These are phyloP conservation scores for Nysson spinosus DNA, from an alignment of 2,888 invertebrate genomes.

Conservation along the genomic window DNA sequence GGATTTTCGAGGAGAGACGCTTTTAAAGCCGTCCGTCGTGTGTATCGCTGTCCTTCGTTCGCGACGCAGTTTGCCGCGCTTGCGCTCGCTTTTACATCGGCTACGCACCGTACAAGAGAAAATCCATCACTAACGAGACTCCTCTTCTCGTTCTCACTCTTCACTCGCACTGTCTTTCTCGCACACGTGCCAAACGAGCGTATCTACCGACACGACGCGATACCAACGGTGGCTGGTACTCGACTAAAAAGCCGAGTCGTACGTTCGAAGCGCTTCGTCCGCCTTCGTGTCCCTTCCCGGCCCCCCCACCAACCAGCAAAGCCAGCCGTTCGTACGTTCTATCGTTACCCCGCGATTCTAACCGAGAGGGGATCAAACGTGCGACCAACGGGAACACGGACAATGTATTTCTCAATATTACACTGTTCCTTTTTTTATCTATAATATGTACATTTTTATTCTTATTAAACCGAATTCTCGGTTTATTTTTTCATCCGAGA, in stretches of 20 bases:
- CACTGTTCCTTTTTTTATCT: too few relatives aligned
- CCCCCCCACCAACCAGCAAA: conserved; percentile 6
- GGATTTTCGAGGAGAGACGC: conserved; percentile 36
- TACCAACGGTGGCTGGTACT: conserved; percentile 60
- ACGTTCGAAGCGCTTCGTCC: conserved; percentile 58
- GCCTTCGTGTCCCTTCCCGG: conserved; percentile 37
- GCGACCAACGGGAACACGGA: conserved; percentile 15
- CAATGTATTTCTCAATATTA: too few relatives aligned
- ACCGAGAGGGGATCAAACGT: too few relatives aligned
- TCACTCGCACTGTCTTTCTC: conserved; percentile 17
- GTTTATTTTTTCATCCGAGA: too few relatives aligned
- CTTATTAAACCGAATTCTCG: too few relatives aligned
- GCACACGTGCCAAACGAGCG: conserved; percentile 33
- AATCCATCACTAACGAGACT: conserved; percentile 52
- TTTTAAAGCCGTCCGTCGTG: conserved; percentile 43
- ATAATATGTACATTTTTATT: too few relatives aligned
- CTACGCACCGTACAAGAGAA: conserved; percentile 44
- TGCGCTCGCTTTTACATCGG: conserved; percentile 43
- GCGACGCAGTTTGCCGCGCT: conserved; percentile 42
- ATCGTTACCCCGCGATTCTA: too few relatives aligned
- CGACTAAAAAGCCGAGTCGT: conserved; percentile 54
- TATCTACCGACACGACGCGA: conserved; percentile 37
- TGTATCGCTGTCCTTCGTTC: conserved; percentile 25
- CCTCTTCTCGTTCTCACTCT: conserved; percentile 24
- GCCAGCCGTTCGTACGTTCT: not conserved